A percentile compares a stretch with the other conserved stretches of the same genome.
phyloP scores from a whole-genome alignment of 2,113 vertebrate species.

The Gnathonemus longibarbis region DNA sequence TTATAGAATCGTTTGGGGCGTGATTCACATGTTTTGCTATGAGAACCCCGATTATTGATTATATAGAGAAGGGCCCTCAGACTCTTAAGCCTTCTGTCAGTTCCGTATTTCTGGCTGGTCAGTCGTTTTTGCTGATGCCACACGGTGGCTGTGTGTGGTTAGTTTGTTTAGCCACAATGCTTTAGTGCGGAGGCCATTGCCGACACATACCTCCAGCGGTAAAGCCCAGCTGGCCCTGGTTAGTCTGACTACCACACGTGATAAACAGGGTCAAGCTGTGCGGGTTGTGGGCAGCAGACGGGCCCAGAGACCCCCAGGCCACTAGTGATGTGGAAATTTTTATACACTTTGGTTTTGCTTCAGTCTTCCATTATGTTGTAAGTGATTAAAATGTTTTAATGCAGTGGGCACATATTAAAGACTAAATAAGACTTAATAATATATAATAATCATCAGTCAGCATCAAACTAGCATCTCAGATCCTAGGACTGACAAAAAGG shows the following conservation, averaged over 20 bases:
- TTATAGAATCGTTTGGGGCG: not conserved
- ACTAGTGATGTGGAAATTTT: not conserved
- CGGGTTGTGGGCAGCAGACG: not conserved
- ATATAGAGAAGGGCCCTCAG: not conserved
- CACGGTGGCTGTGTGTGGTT: not conserved
- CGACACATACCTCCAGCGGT: not conserved
- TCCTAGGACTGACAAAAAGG: not conserved
- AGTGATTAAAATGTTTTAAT: not conserved
- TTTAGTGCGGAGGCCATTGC: not conserved
- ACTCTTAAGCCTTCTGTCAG: not conserved
- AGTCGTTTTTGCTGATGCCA: not conserved
- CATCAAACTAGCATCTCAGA: not conserved
- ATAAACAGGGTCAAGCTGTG: not conserved
- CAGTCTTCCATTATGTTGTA: not conserved
- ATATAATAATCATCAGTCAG: not conserved
- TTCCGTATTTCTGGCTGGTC: not conserved
- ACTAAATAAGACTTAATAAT: not conserved
- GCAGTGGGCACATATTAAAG: not conserved
- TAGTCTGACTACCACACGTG: not conserved
- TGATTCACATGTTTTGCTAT: not conserved
- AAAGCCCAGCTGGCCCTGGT: not conserved
- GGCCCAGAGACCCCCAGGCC: not conserved
- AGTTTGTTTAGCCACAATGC: not conserved
- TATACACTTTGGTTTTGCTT: not conserved
- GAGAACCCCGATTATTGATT: not conserved